Percentiles rank a stretch among this genome's conserved stretches.
phyloP scores from a whole-genome alignment of 1,140 invertebrate genomes.

The Drosophila baimaii region DNA sequence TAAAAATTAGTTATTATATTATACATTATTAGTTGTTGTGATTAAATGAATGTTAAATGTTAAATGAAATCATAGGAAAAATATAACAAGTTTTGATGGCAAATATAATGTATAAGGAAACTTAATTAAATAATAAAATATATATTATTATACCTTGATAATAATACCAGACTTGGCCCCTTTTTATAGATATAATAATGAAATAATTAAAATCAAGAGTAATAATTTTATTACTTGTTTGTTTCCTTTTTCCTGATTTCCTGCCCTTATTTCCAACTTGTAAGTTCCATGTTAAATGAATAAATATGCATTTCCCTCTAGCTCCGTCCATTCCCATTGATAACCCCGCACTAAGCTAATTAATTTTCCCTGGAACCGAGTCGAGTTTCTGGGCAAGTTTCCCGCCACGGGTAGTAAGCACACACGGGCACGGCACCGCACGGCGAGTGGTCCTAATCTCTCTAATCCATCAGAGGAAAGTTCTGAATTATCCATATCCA shows the following conservation, averaged over 20 bases:
- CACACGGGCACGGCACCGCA: conserved; percentile 17
- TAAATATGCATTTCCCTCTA: conserved; percentile 2
- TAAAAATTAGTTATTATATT: conserved; percentile 12
- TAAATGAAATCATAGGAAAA: too few species aligned
- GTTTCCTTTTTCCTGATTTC: conserved; percentile 8
- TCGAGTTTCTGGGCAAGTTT: conserved; percentile 27
- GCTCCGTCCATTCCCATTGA: background rate
- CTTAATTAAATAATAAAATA: too few species aligned
- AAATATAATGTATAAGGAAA: too few species aligned
- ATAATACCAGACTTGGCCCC: too few species aligned
- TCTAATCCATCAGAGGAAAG: conserved; percentile 49
- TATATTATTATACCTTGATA: too few species aligned
- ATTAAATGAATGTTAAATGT: too few species aligned
- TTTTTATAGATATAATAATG: too few species aligned
- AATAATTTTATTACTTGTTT: background rate
- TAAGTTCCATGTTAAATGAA: conserved; percentile 8
- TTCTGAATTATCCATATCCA: conserved; percentile 48
- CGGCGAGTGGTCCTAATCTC: conserved; percentile 32
- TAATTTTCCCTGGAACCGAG: conserved; percentile 35
- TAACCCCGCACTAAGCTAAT: conserved; percentile 46
- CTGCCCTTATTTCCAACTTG: background rate
- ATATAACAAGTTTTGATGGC: too few species aligned
- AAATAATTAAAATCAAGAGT: too few species aligned
- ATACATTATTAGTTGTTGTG: too few species aligned
- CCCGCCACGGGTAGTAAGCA: conserved; percentile 19